Evolutionary conservation across 1,140 invertebrate genomes (phyloP).

Genomic region (Diuraphis noxia): DNA sequence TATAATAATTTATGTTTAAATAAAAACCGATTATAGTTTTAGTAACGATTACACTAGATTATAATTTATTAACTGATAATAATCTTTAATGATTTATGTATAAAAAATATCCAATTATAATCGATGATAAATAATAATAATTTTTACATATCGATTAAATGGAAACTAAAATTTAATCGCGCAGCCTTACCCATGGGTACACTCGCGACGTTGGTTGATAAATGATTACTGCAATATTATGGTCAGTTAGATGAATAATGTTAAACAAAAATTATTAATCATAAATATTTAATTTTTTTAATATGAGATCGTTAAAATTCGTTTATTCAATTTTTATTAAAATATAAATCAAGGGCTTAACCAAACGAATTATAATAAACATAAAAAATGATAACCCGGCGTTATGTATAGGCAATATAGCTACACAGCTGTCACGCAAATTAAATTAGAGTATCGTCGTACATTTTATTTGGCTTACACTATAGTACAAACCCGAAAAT

Average conservation of each 20-base stretch:
- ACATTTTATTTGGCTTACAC: neutral
- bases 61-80: no score
- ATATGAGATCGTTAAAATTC: neutral
- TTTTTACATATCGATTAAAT: no score
- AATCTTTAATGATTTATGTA: no score
- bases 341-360: neutral
- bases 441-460: neutral
- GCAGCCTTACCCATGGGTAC: no score
- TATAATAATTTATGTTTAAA: no score
- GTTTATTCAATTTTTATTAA: no score
- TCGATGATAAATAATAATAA: no score
- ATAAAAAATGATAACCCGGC: neutral
- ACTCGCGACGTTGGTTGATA: neutral
- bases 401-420: constrained; percentile 1
- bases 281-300: neutral
- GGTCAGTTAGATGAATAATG: neutral
- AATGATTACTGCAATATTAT: neutral
- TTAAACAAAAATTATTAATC: neutral
- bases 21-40: no score
- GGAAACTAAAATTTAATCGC: no score
- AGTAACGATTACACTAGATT: no score
- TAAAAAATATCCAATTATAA: no score
- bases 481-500: neutral
- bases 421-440: neutral
- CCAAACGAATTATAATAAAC: neutral